Conservation (phyloP, 2,113 vertebrate genomes). For the Fulica atra region DNA sequence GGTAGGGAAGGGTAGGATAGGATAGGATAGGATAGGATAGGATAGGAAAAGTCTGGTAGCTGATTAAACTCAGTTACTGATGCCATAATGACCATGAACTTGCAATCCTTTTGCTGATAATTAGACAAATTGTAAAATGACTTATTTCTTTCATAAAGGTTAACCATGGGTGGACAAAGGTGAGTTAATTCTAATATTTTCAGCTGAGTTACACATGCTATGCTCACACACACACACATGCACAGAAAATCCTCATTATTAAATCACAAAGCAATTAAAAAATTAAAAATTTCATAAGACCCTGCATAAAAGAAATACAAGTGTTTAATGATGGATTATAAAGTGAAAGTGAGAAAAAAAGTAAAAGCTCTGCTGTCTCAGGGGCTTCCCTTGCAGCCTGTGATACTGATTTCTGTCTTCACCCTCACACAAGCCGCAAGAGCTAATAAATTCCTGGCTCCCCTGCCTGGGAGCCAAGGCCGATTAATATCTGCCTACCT, state of each 20-base stretch:
- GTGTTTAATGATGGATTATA: constrained; percentile 84
- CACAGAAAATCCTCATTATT: constrained; percentile 75
- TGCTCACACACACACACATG: not conserved
- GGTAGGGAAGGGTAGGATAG: not conserved
- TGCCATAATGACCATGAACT: not conserved
- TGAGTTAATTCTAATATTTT: constrained; percentile 54
- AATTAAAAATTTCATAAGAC: constrained; percentile 84
- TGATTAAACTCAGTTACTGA: not conserved
- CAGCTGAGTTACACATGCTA: constrained; percentile 47
- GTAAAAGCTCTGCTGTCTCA: constrained; percentile 74
- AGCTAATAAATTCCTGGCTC: constrained; percentile 91
- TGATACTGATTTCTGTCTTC: constrained; percentile 78
- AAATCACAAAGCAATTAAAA: constrained; percentile 87
- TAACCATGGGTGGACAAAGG: constrained; percentile 36
- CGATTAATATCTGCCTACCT: constrained; percentile 99
- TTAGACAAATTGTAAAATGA: not conserved
- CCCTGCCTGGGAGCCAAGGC: constrained; percentile 91
- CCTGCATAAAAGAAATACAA: constrained; percentile 83
- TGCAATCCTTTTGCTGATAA: not conserved
- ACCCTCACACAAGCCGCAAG: constrained; percentile 81
- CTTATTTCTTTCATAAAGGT: not conserved
- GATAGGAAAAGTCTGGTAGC: not conserved
- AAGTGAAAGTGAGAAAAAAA: constrained; percentile 68
- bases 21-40: not conserved
- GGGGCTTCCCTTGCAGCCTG: constrained; percentile 80